Evolutionary conservation across 2,797 vertebrate species (phyloP).

Genomic region (Acanthurus tractus): DNA sequence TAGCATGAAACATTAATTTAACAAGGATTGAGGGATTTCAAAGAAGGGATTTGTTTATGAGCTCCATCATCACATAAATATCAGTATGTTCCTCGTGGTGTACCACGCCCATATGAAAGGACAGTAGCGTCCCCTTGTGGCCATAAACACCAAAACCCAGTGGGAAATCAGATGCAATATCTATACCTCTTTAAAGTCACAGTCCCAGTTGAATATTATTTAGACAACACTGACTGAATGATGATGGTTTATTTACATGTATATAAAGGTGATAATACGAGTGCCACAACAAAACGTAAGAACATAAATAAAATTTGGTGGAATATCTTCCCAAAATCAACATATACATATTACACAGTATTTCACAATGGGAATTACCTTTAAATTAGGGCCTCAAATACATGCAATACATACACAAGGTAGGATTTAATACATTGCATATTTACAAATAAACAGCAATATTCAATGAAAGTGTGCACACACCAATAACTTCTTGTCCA

Average conservation of each 20-base stretch:
- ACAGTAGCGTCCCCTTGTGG: slow-evolving; percentile 52
- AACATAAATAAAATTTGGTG: slow-evolving; percentile 61
- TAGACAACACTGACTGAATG: slow-evolving; percentile 50
- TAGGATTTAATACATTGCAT: slow-evolving; percentile 41
- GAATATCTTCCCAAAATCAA: slow-evolving; percentile 40
- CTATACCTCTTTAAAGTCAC: background rate
- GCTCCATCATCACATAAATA: no score
- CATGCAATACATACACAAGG: slow-evolving; percentile 58
- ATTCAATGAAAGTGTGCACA: slow-evolving; percentile 29
- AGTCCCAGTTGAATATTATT: background rate
- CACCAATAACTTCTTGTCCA: slow-evolving; percentile 26
- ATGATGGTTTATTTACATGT: slow-evolving; percentile 85
- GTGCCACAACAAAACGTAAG: slow-evolving; percentile 44
- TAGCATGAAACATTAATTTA: no score
- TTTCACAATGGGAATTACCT: slow-evolving; percentile 60
- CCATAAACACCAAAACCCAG: background rate
- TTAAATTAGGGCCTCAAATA: slow-evolving; percentile 68
- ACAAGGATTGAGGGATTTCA: no score
- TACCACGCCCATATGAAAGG: slow-evolving; percentile 14
- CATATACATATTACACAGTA: slow-evolving; percentile 64
- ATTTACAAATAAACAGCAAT: slow-evolving; percentile 62
- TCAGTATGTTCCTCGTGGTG: background rate
- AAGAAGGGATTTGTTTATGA: no score
- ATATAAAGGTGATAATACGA: slow-evolving; percentile 65
- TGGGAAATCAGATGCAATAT: background rate